Base-by-base conservation (phyloP, 2,797 vertebrate species). In the Staurois parvus region DNA sequence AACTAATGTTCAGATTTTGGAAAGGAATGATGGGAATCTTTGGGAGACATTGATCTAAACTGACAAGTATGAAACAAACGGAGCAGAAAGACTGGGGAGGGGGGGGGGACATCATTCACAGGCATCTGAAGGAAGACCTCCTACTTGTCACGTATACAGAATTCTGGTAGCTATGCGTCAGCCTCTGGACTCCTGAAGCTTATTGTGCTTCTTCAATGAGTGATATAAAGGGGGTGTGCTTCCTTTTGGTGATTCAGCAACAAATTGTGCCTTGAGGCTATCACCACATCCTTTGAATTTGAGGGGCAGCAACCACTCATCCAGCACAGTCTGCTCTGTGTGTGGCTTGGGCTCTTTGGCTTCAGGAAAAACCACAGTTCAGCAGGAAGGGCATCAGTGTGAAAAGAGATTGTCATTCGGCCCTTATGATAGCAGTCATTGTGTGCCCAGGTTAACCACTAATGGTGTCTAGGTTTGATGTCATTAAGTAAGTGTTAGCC, bases 391-490 rank as follows among this genome's bases (percentile, higher is more conserved):
- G 17, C 52, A 81, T 72, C 48, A 29, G 10, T 81, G 69, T 72
- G 52, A 72, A 21, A 15, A 73, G 52, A 69, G 52, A 62, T 72
- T 73, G 52, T 62, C 42, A 76, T 28, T 42, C 45, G 1, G 15
- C 10, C 52, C 74, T 48, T 13, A 26, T 11, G 56, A 37, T 62
- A 73, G 78, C 67, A 78, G 68, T 79, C 83, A 84, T 40, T 28
- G 75, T 37, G 56, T 64, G 68, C 52, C n/a, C 69, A 78, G 83
- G 37, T 52, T 67, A 74, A 40, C 76, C 84, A 85, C 69, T 85
- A 79, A 85, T 74, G n/a, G 52, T 12, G 74, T 34, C 48, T 81
- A 59, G 70, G 52, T 81, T 81, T 42, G 2, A 66, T 66, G 15
- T 28, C 11, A 52, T 21, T 68, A 69, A 48, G 30, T 24, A 48